Base-by-base conservation (phyloP, 2,888 invertebrate species). In the Zaprionus obscuricornis region DNA sequence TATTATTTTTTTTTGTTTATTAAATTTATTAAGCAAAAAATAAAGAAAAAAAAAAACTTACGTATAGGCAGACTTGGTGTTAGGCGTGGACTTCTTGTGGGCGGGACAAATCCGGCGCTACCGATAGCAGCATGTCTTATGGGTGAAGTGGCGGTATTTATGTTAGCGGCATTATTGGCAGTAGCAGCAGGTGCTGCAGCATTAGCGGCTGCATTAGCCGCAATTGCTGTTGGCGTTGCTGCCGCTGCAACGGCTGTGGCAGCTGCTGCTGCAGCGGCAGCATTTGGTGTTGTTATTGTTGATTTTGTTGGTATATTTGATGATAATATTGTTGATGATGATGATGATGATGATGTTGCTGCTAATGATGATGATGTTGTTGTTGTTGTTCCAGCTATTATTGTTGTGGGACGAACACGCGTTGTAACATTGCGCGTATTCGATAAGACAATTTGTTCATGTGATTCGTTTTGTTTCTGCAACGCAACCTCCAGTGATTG, bases 401-500 rank as follows among this genome's bases (percentile, higher is more conserved):
- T 10, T 31, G 26, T 33, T 13, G 27, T 31, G 24, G 63, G 70
- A 14, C 62, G 51, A 17, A 51, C 59, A 49, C 59, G 58, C 31
- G 56, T 20, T 13, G 33, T 47, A 8, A 47, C 37, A 29, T 54
- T 57, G 45, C 74, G 73, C 24, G 56, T 24, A 54, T 65, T 73
- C 66, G 83, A 67, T 66, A 90, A 92, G 90, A 87, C 91, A 85
- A 85, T 89, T 82, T 87, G 88, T 65, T 78, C 71, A 63, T 78
- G 84, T 76, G 89, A 89, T 78, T 88, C 88, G 84, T 90, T 91
- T 87, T 91, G 91, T 16, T 86, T 88, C 64, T 94, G 93, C 81
- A 97, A 92, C 86, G 95, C 93, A 89, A 95, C 95, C 91, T 97
- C 94, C 91, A 97, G 92, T 88, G 94, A 94, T 91, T 95, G 93